Evolutionary conservation across 2,888 invertebrate species (phyloP), one percentile per base, ranked within the genome.

Genomic region (Tipula lateralis): DNA sequence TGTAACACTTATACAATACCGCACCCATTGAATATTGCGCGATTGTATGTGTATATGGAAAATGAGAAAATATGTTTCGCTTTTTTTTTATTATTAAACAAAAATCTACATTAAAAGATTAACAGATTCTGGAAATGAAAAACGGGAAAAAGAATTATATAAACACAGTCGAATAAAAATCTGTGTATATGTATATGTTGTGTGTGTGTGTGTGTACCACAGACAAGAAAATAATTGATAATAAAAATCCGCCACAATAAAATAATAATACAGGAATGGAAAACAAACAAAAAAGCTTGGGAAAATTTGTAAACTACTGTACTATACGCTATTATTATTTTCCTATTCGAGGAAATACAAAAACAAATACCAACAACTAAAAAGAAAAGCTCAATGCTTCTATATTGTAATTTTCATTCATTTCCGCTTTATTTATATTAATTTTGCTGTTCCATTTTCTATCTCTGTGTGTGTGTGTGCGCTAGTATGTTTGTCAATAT

Each of bases 71-170:
- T 66, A 66, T 66, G 66, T 66, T 66, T n/a, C n/a, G 44, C 4
- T 44, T 44, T 44, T 44, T 66, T 66, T 9, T 39, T 39, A n/a
- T 13, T 39, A 13, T 1, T 4, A 39, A 66, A 66, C 66, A 24
- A 66, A 66, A 66, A 66, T 66, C 24, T 66, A 66, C 66, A 66
- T 66, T 66, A 66, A 66, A 66, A 66, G 66, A 66, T 66, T 66
- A 66, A 66, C 66, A 66, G 24, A 66, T 66, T 66, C 66, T 66
- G 19, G 66, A 66, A 66, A 66, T 66, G 66, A 66, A 66, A 66
- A 66, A 66, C 66, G 66, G 66, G 66, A 66, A 66, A n/a, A n/a
- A n/a, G 9, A 66, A 66, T 9, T 66, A 66, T 66, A 24, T 9
- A 66, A 19, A 66, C 9, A 39, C 13, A 39, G 39, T 13, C 13